Evolutionary conservation across 1,140 invertebrate genomes (phyloP).

Genomic region (Frieseomelitta varia): DNA sequence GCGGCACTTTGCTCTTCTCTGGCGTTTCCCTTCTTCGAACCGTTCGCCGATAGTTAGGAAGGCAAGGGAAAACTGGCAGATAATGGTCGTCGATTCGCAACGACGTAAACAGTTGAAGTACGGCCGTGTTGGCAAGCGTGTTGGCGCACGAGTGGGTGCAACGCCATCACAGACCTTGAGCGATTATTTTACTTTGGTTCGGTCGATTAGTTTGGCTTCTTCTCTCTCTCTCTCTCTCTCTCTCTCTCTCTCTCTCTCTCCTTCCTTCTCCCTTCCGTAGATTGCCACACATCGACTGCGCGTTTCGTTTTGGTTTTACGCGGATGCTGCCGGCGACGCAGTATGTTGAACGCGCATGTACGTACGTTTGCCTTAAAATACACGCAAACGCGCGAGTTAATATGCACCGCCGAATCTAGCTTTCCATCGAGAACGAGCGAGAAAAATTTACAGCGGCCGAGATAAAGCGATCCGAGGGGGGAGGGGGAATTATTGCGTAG

Average conservation of each 20-base stretch:
- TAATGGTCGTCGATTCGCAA: not conserved
- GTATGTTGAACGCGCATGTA: not conserved
- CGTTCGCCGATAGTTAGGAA: not conserved
- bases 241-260: not conserved
- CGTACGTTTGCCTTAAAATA: not conserved
- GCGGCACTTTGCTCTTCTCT: too few species aligned
- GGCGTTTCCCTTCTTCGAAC: not conserved
- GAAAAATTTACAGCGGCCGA: not conserved
- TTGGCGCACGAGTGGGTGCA: slow-evolving; percentile 72
- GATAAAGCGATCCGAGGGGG: not conserved
- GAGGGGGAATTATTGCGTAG: too few species aligned
- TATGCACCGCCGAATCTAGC: not conserved
- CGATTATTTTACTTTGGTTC: slow-evolving; percentile 78
- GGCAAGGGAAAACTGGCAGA: not conserved
- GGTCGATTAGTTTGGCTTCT: slow-evolving; percentile 22
- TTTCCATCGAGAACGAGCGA: not conserved
- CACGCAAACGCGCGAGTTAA: not conserved
- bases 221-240: not conserved
- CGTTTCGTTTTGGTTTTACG: not conserved
- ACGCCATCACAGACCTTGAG: slow-evolving; percentile 80
- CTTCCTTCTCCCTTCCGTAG: not conserved
- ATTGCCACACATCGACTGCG: not conserved
- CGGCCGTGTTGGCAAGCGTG: slow-evolving; percentile 76
- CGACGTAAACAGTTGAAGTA: slow-evolving; percentile 71
- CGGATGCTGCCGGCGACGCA: not conserved